phyloP scores from a whole-genome alignment of 1,140 invertebrate species.

The Paraescarpia echinospica region DNA sequence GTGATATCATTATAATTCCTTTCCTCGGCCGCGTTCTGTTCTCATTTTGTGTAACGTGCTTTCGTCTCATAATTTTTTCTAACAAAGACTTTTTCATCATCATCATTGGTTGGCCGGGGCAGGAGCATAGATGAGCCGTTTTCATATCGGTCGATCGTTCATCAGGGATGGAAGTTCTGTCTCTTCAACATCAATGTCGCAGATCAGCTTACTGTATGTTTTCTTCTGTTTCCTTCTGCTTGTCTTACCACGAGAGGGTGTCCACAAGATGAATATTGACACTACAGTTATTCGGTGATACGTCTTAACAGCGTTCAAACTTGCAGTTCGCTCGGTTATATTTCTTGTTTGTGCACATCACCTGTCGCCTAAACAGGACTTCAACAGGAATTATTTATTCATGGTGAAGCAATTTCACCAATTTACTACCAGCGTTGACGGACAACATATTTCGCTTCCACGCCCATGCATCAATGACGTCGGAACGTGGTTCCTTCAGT shows the following conservation, averaged over 20 bases:
- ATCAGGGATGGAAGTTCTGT: no score
- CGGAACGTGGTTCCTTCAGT: not conserved
- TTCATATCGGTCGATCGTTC: no score
- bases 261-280: no score
- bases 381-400: not conserved
- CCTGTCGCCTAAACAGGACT: not conserved
- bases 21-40: not conserved
- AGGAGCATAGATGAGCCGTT: no score
- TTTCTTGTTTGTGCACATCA: not conserved
- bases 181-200: no score
- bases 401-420: not conserved
- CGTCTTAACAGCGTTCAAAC: not conserved
- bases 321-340: not conserved
- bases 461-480: not conserved
- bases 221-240: no score
- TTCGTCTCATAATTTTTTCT: not conserved
- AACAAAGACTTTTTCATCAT: not conserved
- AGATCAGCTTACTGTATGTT: no score
- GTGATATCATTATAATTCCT: not conserved
- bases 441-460: not conserved
- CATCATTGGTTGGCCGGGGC: no score
- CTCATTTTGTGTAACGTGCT: not conserved
- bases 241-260: no score
- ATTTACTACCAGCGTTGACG: not conserved
- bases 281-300: no score